Percentiles rank a stretch among this genome's conserved stretches.
phyloP scores from a whole-genome alignment of 92 coral and sea anemone genomes.

The Metridium senile region DNA sequence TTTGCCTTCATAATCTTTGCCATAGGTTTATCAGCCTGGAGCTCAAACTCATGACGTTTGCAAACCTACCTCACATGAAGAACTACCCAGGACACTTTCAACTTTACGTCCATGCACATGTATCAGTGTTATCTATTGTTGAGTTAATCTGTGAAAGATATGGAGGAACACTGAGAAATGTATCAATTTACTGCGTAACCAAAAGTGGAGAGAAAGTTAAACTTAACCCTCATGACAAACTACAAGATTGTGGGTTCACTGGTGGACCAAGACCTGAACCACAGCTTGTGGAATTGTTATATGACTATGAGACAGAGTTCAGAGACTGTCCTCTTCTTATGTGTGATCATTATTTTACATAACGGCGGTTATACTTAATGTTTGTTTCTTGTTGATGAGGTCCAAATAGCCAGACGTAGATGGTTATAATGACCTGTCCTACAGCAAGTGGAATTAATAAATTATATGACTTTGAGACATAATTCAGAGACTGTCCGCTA shows the following conservation, averaged over 20 bases:
- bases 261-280: slow-evolving; percentile 95
- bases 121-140: slow-evolving; percentile 71
- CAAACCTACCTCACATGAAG: slow-evolving; percentile 87
- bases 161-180: slow-evolving; percentile 83
- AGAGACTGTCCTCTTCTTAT: slow-evolving; percentile 94
- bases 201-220: slow-evolving; percentile 71
- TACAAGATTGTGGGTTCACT: slow-evolving; percentile 81
- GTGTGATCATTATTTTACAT: slow-evolving; percentile 91
- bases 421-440: no score
- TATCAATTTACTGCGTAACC: slow-evolving; percentile 74
- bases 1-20: no score
- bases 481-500: no score
- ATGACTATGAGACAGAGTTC: slow-evolving; percentile 91
- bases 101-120: slow-evolving; percentile 86
- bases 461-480: no score
- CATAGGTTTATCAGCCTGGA: slow-evolving; percentile 91
- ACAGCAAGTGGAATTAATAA: no score
- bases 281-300: slow-evolving; percentile 81
- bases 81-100: slow-evolving; percentile 94
- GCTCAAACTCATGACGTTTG: slow-evolving; percentile 83
- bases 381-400: no score
- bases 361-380: not conserved
- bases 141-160: slow-evolving; percentile 72
- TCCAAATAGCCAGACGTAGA: no score
- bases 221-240: slow-evolving; percentile 77